phyloP scores from a whole-genome alignment of 2,113 vertebrate genomes.

The Lasiurus cinereus region DNA sequence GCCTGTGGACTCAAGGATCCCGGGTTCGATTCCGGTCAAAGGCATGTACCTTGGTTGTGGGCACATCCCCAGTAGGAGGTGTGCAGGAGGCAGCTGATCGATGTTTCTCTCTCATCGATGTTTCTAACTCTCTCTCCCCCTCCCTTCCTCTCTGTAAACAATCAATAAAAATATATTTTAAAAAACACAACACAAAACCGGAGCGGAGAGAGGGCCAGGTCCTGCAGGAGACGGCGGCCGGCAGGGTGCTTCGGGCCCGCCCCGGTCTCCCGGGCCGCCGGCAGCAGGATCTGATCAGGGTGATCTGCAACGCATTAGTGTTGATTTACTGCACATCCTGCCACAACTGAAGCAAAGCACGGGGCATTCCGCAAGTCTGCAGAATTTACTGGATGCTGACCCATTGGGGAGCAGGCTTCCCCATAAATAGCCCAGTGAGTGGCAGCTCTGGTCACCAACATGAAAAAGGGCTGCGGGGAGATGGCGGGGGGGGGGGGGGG shows the following conservation, averaged over 20 bases:
- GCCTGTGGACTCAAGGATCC: too few relatives aligned
- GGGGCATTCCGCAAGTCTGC: conserved; percentile 6
- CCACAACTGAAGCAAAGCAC: neutral
- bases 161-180: too few relatives aligned
- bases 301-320: conserved; percentile 10
- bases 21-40: too few relatives aligned
- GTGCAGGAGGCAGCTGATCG: too few relatives aligned
- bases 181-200: neutral
- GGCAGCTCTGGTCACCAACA: neutral
- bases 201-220: neutral
- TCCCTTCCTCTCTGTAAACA: too few relatives aligned
- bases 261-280: neutral
- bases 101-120: too few relatives aligned
- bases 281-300: neutral
- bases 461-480: neutral
- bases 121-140: too few relatives aligned
- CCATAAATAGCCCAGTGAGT: neutral
- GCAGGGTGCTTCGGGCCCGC: neutral
- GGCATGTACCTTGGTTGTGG: too few relatives aligned
- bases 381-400: conserved; percentile 10
- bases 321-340: conserved; percentile 4
- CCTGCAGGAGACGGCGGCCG: neutral
- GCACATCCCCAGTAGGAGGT: too few relatives aligned
- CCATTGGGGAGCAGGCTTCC: neutral
- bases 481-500: too few relatives aligned